These are phyloP conservation scores for Crioceris asparagi DNA, from an alignment of 2,888 invertebrate genomes.

Conservation along the genomic window DNA sequence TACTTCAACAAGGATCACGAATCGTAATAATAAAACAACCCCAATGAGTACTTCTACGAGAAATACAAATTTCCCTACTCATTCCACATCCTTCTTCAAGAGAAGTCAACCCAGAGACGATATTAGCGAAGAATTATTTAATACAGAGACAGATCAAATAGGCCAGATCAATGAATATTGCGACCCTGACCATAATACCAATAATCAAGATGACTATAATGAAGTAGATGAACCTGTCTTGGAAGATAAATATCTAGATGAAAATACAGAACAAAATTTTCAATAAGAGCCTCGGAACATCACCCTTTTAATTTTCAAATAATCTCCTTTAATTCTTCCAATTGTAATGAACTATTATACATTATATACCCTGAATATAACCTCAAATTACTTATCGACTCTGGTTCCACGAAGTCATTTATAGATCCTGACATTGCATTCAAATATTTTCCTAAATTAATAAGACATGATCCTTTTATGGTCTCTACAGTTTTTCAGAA, in stretches of 20 bases:
- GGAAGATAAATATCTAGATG: background rate
- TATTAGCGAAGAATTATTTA: background rate
- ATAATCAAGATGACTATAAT: background rate
- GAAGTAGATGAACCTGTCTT: background rate
- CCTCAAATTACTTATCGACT: conserved; percentile 12
- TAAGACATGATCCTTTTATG: too few species aligned
- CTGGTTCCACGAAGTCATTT: conserved; percentile 11
- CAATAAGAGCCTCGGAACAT: background rate
- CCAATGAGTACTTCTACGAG: conserved; percentile 3
- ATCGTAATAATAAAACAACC: too few species aligned
- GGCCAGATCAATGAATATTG: background rate
- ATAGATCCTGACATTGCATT: conserved; percentile 12
- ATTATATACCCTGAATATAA: conserved; percentile 14
- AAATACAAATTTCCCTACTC: conserved; percentile 1
- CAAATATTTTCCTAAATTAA: conserved; percentile 9
- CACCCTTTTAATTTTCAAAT: too few species aligned
- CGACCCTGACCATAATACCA: background rate
- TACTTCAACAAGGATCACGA: too few species aligned
- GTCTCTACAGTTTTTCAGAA: too few species aligned
- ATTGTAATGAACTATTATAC: conserved; percentile 8
- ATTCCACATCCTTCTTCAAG: background rate
- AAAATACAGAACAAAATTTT: conserved; percentile 3
- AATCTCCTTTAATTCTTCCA: background rate
- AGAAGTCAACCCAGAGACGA: background rate
- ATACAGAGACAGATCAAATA: background rate